Conservation (phyloP, 2,797 vertebrate species). For the Sandelia bainsii region DNA sequence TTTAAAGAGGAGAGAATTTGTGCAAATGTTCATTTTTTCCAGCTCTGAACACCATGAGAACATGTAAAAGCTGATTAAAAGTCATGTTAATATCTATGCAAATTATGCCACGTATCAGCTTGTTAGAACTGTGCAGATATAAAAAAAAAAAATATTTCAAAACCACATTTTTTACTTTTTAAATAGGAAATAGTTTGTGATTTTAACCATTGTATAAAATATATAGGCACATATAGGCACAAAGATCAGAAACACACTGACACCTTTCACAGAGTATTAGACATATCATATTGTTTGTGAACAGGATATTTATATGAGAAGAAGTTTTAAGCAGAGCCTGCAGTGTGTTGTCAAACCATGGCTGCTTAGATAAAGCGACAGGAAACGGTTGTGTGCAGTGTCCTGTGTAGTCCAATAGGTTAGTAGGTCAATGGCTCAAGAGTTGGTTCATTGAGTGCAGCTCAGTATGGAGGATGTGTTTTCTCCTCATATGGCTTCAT, state of each 20-base stretch:
- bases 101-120: no score
- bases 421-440: constrained; percentile 58
- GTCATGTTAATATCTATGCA: no score
- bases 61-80: no score
- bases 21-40: neutral
- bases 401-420: constrained; percentile 52
- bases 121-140: neutral
- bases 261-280: neutral
- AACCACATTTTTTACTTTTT: no score
- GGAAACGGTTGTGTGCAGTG: constrained; percentile 34
- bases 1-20: no score
- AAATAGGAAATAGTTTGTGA: no score
- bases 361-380: constrained; percentile 27
- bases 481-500: constrained; percentile 55
- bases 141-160: no score
- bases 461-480: constrained; percentile 52
- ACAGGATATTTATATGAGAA: constrained; percentile 2
- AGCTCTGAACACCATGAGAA: no score
- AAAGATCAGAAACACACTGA: no score
- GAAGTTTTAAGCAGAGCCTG: neutral
- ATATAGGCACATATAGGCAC: no score
- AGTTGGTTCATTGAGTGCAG: constrained; percentile 70
- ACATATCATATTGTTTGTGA: neutral
- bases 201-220: no score
- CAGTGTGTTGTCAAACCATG: constrained; percentile 18